Evolutionary conservation across 1,140 invertebrate genomes (phyloP), one percentile per base, ranked within the genome.

Genomic region (Potamilus streckersoni): DNA sequence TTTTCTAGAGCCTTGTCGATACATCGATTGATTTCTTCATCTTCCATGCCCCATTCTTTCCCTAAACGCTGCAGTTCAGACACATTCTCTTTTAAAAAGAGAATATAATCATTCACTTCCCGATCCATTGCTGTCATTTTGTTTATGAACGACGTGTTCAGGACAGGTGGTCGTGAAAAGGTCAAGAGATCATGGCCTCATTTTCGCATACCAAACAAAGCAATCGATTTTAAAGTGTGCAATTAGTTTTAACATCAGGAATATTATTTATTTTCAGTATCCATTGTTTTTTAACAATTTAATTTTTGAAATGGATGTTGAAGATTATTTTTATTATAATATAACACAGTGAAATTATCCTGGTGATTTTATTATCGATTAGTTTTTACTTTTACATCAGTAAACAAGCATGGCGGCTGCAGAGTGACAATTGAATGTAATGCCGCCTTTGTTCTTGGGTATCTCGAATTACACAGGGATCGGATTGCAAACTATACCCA

Each of bases 381-480:
- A 73, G 6, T 49, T 72, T 61, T 23, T 19, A 31, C 62, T 58
- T 49, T 27, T 71, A 58, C 72, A 75, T 79, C 73, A 73, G 76
- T 82, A 82, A 82, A 82, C 80, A 82, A 82, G 80, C 80, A 82
- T 82, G 80, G 80, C 80, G 79, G 67, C 64, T 74, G 66, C 72
- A 76, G 68, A 64, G 57, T 71, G 57, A 74, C 67, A 76, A 63
- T 19, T 31, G 69, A 70, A 79, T 49, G 38, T 49, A 49, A 49
- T 49, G 38, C 38, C 38, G 38, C 38, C 38, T 49, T 49, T 49
- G 38, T 49, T 49, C 38, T 49, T 49, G 38, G 38, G 38, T 49
- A 49, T 49, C 38, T 49, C 38, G 38, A 49, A 49, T 49, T 49
- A 49, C 38, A 49, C 38, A 49, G 38, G 38, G 38, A 49, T 49